Conservation (phyloP, 2,113 vertebrate species). For the Crotalus horridus region DNA sequence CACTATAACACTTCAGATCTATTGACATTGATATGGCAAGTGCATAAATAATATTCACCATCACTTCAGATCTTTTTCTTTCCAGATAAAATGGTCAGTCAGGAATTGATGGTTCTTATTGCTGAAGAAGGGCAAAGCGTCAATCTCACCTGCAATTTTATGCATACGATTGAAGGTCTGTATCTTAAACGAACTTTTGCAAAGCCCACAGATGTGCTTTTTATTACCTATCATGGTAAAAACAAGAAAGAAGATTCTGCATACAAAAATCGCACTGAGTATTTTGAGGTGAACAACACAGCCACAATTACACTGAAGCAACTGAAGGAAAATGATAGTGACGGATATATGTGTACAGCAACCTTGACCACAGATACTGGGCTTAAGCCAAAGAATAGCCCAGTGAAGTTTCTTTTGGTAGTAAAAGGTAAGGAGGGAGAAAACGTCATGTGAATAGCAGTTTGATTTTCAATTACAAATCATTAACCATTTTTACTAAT, state of each 20-base stretch:
- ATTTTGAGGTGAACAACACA: neutral
- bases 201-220: rapidly evolving
- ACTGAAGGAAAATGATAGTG: slow-evolving; percentile 1
- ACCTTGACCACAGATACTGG: rapidly evolving
- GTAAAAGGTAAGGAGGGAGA: slow-evolving; percentile 30
- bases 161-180: rapidly evolving
- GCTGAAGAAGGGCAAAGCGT: slow-evolving; percentile 50
- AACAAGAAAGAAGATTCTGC: neutral
- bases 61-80: neutral
- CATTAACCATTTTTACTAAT: neutral
- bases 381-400: rapidly evolving
- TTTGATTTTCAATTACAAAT: neutral
- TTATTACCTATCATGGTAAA: rapidly evolving
- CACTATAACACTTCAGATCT: neutral
- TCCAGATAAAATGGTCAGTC: slow-evolving; percentile 17
- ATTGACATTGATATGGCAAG: neutral
- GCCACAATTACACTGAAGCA: slow-evolving; percentile 10
- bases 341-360: slow-evolving; percentile 30
- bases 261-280: neutral
- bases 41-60: neutral
- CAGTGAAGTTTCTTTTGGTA: slow-evolving; percentile 35
- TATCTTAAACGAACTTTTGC: neutral
- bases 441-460: neutral
- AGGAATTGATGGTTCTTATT: slow-evolving; percentile 23
- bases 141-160: slow-evolving; percentile 25